phyloP scores from a whole-genome alignment of 2,888 invertebrate genomes.

The Idaea aversata region DNA sequence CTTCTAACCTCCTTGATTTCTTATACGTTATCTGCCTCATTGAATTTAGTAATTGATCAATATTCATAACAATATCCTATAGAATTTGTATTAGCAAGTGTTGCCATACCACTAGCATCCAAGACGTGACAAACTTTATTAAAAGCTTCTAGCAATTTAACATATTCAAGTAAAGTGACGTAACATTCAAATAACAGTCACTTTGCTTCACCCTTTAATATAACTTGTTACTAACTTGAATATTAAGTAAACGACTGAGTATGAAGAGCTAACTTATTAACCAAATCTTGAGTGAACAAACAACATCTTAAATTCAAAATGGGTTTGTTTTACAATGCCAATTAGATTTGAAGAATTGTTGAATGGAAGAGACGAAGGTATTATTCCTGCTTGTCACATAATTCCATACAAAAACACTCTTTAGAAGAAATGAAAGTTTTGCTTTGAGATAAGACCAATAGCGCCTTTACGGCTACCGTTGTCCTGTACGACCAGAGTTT shows the following conservation, averaged over 20 bases:
- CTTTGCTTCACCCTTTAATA: neutral
- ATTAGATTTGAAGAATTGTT: too few species aligned
- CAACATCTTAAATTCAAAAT: neutral
- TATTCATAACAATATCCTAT: too few species aligned
- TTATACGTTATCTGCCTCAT: too few species aligned
- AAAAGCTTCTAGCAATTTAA: neutral
- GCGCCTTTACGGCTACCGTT: neutral
- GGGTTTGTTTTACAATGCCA: too few species aligned
- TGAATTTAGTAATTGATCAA: too few species aligned
- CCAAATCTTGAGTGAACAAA: neutral
- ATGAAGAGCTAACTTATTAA: constrained; percentile 7
- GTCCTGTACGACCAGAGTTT: neutral
- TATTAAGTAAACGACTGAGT: neutral
- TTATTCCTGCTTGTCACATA: too few species aligned
- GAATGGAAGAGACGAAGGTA: neutral
- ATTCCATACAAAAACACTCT: neutral
- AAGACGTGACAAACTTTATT: too few species aligned
- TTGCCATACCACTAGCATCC: too few species aligned
- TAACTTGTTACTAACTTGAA: neutral
- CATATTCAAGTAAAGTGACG: neutral
- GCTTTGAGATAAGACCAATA: neutral
- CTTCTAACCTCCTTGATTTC: too few species aligned
- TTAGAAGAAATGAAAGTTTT: neutral
- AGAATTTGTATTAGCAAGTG: too few species aligned
- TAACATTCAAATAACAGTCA: neutral